A percentile compares a stretch with the other conserved stretches of the same genome.
Conservation (phyloP, 2,113 vertebrate species). For the Ariopsis seemanni region DNA sequence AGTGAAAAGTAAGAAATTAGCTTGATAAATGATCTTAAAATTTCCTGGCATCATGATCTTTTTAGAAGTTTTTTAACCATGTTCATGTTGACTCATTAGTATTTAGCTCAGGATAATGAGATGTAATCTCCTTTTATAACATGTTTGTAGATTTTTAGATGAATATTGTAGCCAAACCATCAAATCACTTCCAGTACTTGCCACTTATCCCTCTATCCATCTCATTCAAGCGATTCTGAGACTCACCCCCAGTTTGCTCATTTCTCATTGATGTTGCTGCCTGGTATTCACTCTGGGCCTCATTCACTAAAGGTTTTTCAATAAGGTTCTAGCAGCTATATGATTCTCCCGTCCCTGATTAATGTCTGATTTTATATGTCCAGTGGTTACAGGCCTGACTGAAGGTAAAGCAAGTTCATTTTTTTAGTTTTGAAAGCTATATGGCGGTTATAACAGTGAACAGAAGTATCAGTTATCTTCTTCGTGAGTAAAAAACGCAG, state of each 20-base stretch:
- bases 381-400: not conserved
- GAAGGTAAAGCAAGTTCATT: not conserved
- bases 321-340: not conserved
- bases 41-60: not conserved
- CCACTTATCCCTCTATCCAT: conserved; percentile 15
- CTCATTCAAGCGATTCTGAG: conserved; percentile 22
- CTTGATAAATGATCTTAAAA: not conserved
- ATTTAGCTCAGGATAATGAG: not conserved
- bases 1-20: not conserved
- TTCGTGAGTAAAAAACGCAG: not conserved
- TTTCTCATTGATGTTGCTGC: conserved; percentile 45
- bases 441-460: not conserved
- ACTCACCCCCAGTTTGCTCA: conserved; percentile 35
- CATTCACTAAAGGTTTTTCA: conserved; percentile 17
- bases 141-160: not conserved
- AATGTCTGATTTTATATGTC: not conserved
- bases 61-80: not conserved
- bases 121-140: not conserved
- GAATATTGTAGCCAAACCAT: not conserved
- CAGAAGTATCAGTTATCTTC: not conserved
- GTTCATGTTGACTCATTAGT: not conserved
- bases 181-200: not conserved
- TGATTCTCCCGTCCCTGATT: not conserved
- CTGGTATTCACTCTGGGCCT: not conserved
- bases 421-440: not conserved